Conservation (phyloP, 23 tunicate genomes). For the Ciona savignyi region DNA sequence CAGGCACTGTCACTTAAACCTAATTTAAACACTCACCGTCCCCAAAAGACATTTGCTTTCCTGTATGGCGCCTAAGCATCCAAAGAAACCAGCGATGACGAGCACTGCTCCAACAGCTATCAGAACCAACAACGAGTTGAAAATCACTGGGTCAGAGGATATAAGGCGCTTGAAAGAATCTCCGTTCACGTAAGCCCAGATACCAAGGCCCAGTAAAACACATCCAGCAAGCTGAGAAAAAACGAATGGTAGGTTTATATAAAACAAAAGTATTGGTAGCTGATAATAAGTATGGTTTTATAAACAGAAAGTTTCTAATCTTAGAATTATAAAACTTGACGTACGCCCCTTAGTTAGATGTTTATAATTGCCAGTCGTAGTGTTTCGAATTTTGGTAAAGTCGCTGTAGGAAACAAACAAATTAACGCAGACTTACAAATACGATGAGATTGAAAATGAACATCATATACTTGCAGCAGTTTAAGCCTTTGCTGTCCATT, state of each 20-base stretch:
- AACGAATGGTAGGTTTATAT: background rate
- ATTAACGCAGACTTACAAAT: conserved; percentile 97
- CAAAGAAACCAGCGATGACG: conserved; percentile 28
- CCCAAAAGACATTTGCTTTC: conserved; percentile 41
- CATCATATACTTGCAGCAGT: conserved; percentile 75
- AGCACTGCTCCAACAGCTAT: conserved; percentile 25
- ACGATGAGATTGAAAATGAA: conserved; percentile 81
- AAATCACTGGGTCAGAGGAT: conserved; percentile 12
- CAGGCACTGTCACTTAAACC: too few species aligned
- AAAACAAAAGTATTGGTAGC: too few species aligned
- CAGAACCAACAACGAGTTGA: conserved; percentile 5
- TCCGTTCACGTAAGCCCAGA: conserved; percentile 23
- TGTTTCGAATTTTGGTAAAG: too few species aligned
- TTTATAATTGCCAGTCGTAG: too few species aligned
- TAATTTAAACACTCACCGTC: conserved; percentile 20
- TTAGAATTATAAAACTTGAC: too few species aligned
- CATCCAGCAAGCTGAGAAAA: conserved; percentile 16
- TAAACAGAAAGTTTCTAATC: too few species aligned
- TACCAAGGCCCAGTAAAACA: conserved; percentile 15
- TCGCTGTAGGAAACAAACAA: too few species aligned
- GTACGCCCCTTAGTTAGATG: too few species aligned
- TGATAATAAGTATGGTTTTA: too few species aligned
- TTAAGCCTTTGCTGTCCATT: conserved; percentile 22
- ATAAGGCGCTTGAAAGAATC: conserved; percentile 8
- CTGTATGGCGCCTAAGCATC: conserved; percentile 26